Evolutionary conservation across 64 coral and sea anemone genomes (phyloP), one percentile per base, ranked within the genome.

Genomic region (Orbicella faveolata): DNA sequence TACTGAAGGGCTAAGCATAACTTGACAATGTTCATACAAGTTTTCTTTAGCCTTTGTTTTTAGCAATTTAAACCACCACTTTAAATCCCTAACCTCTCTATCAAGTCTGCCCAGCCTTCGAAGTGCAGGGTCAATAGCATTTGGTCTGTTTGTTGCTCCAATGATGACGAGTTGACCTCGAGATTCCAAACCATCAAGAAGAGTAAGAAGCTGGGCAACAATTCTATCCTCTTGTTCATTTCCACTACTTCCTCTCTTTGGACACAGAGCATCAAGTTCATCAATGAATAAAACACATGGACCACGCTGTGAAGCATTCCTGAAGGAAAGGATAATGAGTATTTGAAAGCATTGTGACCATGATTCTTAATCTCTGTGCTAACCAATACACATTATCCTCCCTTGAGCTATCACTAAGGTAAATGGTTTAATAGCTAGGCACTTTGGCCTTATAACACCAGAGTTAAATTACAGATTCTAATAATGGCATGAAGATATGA

Each of bases 71-170:
- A 41, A 2, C 4, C 2, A 41, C 2, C 39, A 2, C 30, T 30
- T 30, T 30, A 30, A 30, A 11, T 17, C 52, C 19, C 36, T 69
- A 0, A 84, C 97, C 80, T 99, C 97, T 87, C 91, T 99, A 77
- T 99, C 97, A 94, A 99, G 93, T 74, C 97, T 99, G 20, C 97
- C 97, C 73, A 94, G 94, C 87, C 97, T 83, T 89, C 97, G 88
- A 7, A 96, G 78, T 55, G 97, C 97, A 68, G 94, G 90, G 61
- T 99, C 97, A 76, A 99, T 90, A 44, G 97, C 94, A 93, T 96
- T 93, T 61, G 97, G 97, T 76, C 97, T 93, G 81, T 99, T 99
- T 88, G 97, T 99, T 88, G 97, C 94, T 77, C 90, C 97, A 86
- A 99, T 93, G 18, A 99, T 63, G 52, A 99, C 89, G 53, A 99